A percentile compares a stretch with the other conserved stretches of the same genome.
phyloP scores from a whole-genome alignment of 2,888 invertebrate species.

The Sylvicola fuscatus region DNA sequence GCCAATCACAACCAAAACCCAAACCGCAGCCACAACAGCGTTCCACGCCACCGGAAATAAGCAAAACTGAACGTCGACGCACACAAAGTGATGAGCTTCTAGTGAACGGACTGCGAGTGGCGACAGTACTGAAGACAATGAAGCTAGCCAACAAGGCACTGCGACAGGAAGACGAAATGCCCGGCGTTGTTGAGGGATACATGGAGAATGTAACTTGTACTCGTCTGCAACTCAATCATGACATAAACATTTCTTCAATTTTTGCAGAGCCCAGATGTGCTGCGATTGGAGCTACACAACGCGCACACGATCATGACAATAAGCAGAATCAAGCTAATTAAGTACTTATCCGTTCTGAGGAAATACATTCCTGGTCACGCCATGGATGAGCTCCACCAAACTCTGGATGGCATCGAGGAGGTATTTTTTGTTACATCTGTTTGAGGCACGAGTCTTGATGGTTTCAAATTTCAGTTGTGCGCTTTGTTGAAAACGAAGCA shows the following conservation, averaged over 20 bases:
- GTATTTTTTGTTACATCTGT: too few relatives aligned
- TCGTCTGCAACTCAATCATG: conserved; percentile 1
- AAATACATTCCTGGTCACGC: conserved; percentile 16
- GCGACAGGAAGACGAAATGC: conserved; percentile 6
- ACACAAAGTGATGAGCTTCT: conserved; percentile 4
- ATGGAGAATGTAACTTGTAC: conserved; percentile 18
- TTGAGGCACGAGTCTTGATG: too few relatives aligned
- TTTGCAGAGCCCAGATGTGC: conserved; percentile 23
- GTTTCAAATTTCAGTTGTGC: conserved; percentile 11
- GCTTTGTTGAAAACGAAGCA: conserved; percentile 9
- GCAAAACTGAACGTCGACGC: neutral
- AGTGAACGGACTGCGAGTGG: conserved; percentile 15
- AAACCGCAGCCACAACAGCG: conserved; percentile 2
- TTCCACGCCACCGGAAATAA: conserved; percentile 3
- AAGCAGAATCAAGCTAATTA: conserved; percentile 23
- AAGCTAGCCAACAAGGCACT: conserved; percentile 13
- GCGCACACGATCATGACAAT: conserved; percentile 26
- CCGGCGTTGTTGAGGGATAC: conserved; percentile 24
- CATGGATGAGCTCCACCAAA: conserved; percentile 19
- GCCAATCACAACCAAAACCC: conserved; percentile 3
- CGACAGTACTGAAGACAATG: conserved; percentile 16
- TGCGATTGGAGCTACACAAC: conserved; percentile 25
- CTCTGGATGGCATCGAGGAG: conserved; percentile 29
- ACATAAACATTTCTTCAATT: conserved; percentile 4
- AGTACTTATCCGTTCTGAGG: conserved; percentile 23